phyloP scores from a whole-genome alignment of 2,797 vertebrate genomes.

The Scarus forsteni region DNA sequence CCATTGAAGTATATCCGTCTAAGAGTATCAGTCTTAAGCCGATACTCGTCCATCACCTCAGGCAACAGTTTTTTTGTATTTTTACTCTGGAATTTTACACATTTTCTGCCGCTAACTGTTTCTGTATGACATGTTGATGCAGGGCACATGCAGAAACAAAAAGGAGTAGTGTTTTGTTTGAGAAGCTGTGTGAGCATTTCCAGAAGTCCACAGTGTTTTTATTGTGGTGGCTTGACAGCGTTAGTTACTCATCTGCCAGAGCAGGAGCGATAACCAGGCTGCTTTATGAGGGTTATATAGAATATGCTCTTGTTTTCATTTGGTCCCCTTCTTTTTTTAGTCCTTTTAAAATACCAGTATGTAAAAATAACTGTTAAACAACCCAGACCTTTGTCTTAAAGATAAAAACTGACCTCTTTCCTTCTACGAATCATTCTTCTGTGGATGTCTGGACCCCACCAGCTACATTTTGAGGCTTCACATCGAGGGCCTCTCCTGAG shows the following conservation, averaged over 20 bases:
- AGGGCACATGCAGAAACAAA: background rate
- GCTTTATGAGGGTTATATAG: background rate
- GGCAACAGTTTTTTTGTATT: background rate
- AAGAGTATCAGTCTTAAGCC: no score
- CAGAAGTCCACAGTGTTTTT: conserved; percentile 38
- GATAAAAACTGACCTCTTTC: background rate
- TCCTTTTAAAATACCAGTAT: background rate
- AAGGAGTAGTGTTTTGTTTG: conserved; percentile 7
- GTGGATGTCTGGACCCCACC: conserved; percentile 17
- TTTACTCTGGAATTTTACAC: background rate
- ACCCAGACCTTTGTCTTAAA: conserved; percentile 7
- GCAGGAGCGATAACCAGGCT: background rate
- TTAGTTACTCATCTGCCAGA: background rate
- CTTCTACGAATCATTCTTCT: conserved; percentile 16
- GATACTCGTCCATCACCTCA: no score
- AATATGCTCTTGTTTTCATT: background rate
- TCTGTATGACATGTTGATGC: background rate
- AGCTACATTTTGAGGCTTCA: conserved; percentile 27
- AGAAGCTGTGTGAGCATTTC: conserved; percentile 2
- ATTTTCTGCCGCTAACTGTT: background rate
- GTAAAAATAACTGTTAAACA: conserved; percentile 1
- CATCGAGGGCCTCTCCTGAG: conserved; percentile 17
- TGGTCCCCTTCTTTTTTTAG: background rate
- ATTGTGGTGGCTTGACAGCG: conserved; percentile 23
- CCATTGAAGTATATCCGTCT: no score